phyloP scores from a whole-genome alignment of 2,888 invertebrate genomes.

The Phorcus lineatus region DNA sequence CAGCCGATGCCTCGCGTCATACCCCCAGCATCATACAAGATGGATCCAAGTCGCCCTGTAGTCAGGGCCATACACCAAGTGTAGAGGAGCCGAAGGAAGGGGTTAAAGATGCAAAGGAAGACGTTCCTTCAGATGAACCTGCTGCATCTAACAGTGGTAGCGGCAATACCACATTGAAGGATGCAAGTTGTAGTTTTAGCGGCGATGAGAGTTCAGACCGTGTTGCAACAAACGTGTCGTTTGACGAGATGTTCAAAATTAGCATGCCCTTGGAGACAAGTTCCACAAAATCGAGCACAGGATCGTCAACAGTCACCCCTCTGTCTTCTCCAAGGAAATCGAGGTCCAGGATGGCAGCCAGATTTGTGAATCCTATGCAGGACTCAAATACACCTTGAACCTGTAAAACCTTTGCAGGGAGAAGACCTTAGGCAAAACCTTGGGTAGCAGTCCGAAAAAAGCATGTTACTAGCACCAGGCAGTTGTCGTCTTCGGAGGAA shows the following conservation, averaged over 20 bases:
- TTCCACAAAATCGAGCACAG: slow-evolving; percentile 46
- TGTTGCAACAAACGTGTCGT: slow-evolving; percentile 46
- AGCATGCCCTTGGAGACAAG: slow-evolving; percentile 64
- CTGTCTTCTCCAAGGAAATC: slow-evolving; percentile 50
- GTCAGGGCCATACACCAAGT: slow-evolving; percentile 1
- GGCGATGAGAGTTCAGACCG: slow-evolving; percentile 29
- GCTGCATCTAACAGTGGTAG: not conserved
- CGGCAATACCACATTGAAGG: slow-evolving; percentile 1
- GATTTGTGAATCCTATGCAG: slow-evolving; percentile 56
- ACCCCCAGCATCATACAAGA: no score
- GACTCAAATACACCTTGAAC: not conserved
- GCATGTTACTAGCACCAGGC: no score
- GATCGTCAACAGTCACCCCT: slow-evolving; percentile 37
- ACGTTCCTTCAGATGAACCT: not conserved
- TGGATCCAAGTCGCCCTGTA: not conserved
- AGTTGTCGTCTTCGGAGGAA: not conserved
- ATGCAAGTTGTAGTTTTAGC: slow-evolving; percentile 11
- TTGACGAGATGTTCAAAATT: slow-evolving; percentile 53
- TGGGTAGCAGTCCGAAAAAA: no score
- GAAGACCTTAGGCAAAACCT: not conserved
- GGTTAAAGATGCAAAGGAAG: not conserved
- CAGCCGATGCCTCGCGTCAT: not conserved
- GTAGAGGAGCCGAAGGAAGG: not conserved
- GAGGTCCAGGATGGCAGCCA: slow-evolving; percentile 62
- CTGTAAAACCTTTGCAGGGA: not conserved